Evolutionary conservation across 2,888 invertebrate genomes (phyloP).

Genomic region (Oeneis ivallda): DNA sequence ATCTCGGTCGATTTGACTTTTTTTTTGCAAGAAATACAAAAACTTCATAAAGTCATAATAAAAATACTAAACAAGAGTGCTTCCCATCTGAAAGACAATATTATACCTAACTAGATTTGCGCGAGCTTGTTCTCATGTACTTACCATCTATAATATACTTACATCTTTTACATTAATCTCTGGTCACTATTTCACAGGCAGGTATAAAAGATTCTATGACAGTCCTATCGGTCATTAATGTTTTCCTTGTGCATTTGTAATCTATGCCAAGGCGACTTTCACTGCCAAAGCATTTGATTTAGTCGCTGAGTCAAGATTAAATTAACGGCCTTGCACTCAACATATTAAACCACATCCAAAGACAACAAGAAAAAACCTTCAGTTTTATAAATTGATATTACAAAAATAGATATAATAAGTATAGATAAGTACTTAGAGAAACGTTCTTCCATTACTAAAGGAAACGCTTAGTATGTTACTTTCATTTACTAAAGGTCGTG

Average conservation of each 20-base stretch:
- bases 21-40: no score
- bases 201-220: background rate
- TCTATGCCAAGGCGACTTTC: constrained; percentile 30
- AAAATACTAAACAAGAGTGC: no score
- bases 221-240: constrained; percentile 12
- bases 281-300: constrained; percentile 25
- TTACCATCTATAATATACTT: no score
- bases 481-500: constrained; percentile 6
- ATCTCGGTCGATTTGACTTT: no score
- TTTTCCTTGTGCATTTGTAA: constrained; percentile 15
- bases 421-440: background rate
- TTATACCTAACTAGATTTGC: no score
- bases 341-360: background rate
- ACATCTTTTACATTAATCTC: no score
- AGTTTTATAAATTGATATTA: background rate
- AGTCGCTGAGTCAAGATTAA: constrained; percentile 9
- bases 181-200: background rate
- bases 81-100: no score
- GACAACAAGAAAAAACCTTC: background rate
- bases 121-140: no score
- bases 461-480: background rate
- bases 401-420: background rate
- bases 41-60: no score
- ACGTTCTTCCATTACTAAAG: constrained; percentile 5
- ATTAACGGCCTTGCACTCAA: constrained; percentile 3